A percentile compares a stretch with the other conserved stretches of the same genome.
phyloP scores from a whole-genome alignment of 2,888 invertebrate genomes.

The Mythimna lalbum region DNA sequence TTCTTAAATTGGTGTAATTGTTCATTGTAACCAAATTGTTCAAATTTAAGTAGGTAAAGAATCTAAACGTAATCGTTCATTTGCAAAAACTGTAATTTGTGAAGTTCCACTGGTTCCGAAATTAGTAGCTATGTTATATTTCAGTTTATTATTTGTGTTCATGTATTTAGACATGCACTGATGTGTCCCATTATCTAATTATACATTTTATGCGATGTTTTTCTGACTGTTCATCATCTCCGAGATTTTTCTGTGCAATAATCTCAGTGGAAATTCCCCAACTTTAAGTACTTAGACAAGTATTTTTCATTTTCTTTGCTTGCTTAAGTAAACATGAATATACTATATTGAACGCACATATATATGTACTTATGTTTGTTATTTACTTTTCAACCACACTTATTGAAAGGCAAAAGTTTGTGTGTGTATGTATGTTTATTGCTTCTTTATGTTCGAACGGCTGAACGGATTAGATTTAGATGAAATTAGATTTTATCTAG shows the following conservation, averaged over 20 bases:
- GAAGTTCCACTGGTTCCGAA: background rate
- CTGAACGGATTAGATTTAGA: too few species aligned
- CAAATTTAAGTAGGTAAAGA: too few species aligned
- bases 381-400: slow-evolving; percentile 13
- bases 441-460: too few species aligned
- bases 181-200: background rate
- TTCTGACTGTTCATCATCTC: background rate
- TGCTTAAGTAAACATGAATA: background rate
- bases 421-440: too few species aligned
- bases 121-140: background rate
- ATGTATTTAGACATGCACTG: background rate
- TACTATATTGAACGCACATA: background rate
- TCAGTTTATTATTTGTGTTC: background rate
- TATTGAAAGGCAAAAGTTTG: too few species aligned
- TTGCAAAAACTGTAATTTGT: background rate
- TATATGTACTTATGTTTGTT: background rate
- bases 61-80: too few species aligned
- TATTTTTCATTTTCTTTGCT: background rate
- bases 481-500: too few species aligned
- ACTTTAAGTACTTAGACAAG: background rate
- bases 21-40: too few species aligned
- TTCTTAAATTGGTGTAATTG: too few species aligned
- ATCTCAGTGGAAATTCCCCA: slow-evolving; percentile 8
- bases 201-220: background rate
- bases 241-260: background rate